Evolutionary conservation across 2,888 invertebrate genomes (phyloP), one percentile per base, ranked within the genome.

Genomic region (Rhyacophila evoluta): DNA sequence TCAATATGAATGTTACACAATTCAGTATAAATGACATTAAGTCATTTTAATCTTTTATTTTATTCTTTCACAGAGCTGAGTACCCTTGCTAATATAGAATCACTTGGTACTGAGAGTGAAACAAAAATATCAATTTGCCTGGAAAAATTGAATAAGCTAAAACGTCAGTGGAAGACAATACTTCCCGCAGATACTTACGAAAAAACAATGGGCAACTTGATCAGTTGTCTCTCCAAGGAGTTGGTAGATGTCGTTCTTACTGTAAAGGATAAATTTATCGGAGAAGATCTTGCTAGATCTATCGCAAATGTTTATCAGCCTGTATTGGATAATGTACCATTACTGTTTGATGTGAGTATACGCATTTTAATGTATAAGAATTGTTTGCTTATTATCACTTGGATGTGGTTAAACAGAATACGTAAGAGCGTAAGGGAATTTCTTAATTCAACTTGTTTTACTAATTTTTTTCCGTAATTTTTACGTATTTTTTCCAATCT

Each of bases 111-210:
- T 6, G 74, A 79, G 2, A 39, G 68, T 15, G 41, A 69, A 19
- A 84, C 85, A 5, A 87, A 87, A 0, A 84, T 89, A 25, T 88
- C 87, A 83, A 84, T 84, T 8, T 86, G 88, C 0, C 79, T 87
- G 0, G 84, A 85, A 3, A 82, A 86, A 2, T 84, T 89, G 84
- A 85, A 84, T 41, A 86, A 87, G 25, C 84, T 89, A 0, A 86
- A 85, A 55, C 80, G 83, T 0, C 83, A 84, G 29, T 90, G 90
- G 90, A 82, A 83, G 69, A 82, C 83, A 6, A 83, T 88, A 0
- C 84, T 90, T 0, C 89, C 90, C 0, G 28, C 82, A 0, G 84
- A 84, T 5, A 89, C 89, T 87, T 90, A 89, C 33, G 86, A 87
- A 73, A 86, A 87, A 84, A 85, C 87, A 0, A 83, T 88, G 29